Evolutionary conservation across 2,113 vertebrate genomes (phyloP).

Genomic region (Tursiops truncatus): DNA sequence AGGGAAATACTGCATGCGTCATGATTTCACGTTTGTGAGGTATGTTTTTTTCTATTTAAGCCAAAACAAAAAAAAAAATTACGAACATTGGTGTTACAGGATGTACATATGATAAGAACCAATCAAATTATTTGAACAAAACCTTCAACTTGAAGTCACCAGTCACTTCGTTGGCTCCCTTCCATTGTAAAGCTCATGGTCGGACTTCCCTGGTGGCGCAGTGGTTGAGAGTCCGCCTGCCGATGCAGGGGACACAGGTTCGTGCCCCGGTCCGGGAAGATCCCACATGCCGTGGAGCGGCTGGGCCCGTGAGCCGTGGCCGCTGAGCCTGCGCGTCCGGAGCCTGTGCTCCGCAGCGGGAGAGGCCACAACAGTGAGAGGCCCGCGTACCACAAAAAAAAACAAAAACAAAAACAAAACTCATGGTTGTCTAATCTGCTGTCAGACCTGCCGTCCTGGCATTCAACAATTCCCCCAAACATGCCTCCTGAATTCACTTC

Average conservation of each 20-base stretch:
- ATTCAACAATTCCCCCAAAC: neutral
- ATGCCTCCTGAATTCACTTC: neutral
- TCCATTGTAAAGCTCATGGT: neutral
- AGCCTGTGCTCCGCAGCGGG: no score
- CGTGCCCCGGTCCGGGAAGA: no score
- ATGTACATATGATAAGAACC: neutral
- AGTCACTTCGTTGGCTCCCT: neutral
- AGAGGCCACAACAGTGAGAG: no score
- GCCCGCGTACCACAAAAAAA: no score
- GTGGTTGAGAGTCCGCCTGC: no score
- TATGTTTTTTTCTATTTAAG: slow-evolving; percentile 56
- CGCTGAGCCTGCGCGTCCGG: no score
- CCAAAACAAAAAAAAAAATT: slow-evolving; percentile 57
- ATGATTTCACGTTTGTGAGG: slow-evolving; percentile 51
- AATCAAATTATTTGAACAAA: neutral
- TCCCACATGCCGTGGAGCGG: no score
- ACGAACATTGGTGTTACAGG: neutral
- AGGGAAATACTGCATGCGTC: slow-evolving; percentile 47
- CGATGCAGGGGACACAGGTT: no score
- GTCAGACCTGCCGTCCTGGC: neutral
- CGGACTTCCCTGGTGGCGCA: no score
- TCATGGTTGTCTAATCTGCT: neutral
- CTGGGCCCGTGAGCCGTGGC: no score
- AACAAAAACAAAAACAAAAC: no score
- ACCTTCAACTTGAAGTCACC: neutral